Evolutionary conservation across 2,113 vertebrate genomes (phyloP).

Genomic region (Nycticryphes semicollaris): DNA sequence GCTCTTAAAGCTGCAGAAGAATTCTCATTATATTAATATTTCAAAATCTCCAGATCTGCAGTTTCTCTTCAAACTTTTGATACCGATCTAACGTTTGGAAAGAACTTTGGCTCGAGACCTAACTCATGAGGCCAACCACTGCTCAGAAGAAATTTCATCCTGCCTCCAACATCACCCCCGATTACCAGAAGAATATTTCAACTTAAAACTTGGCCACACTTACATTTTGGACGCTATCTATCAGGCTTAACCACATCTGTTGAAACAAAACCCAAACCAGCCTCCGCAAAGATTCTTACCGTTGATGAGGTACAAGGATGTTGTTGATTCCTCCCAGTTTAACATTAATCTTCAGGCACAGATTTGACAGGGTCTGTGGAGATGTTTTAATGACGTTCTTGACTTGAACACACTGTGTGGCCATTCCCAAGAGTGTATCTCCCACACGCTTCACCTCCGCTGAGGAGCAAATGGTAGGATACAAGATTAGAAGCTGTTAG

Average conservation of each 20-base stretch:
- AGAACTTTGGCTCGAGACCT: not conserved
- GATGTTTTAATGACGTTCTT: conserved; percentile 99
- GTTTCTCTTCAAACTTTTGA: not conserved
- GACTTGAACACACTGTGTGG: conserved; percentile 97
- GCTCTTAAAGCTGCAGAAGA: not conserved
- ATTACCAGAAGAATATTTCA: not conserved
- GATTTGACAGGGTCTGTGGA: conserved; percentile 97
- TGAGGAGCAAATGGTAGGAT: conserved; percentile 55
- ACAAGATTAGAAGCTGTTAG: not conserved
- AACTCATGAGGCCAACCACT: not conserved
- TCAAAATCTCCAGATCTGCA: not conserved
- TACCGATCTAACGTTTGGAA: not conserved
- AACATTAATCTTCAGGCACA: conserved; percentile 99
- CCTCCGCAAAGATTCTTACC: conserved; percentile 74
- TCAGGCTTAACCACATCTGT: not conserved
- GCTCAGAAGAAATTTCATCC: not conserved
- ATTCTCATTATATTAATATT: not conserved
- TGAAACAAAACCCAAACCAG: not conserved
- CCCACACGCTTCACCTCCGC: conserved; percentile 98
- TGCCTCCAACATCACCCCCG: not conserved
- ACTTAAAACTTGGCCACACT: not conserved
- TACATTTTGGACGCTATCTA: not conserved
- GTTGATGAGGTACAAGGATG: conserved; percentile 97
- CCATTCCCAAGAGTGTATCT: conserved; percentile 96
- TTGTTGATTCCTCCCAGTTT: conserved; percentile 99